Conservation (phyloP, 30 jellyfish, hydroid and myxozoan genomes). For the Pelagia noctiluca region DNA sequence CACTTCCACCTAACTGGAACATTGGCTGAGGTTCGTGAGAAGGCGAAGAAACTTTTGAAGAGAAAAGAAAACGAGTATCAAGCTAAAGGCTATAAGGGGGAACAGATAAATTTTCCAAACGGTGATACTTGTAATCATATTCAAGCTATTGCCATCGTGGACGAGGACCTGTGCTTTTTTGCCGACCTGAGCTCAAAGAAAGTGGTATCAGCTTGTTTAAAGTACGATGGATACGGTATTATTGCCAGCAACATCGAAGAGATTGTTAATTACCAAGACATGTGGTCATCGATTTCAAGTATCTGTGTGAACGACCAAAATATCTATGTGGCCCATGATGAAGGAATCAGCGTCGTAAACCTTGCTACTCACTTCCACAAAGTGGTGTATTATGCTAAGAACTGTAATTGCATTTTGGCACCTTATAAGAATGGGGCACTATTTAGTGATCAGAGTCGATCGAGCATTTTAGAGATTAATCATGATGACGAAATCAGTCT, state of each 20-base stretch:
- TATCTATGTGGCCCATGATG: conserved; percentile 21
- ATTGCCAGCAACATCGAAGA: conserved; percentile 18
- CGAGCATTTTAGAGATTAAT: conserved; percentile 50
- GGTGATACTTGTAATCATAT: conserved; percentile 7
- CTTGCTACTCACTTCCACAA: conserved; percentile 28
- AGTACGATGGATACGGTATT: conserved; percentile 26
- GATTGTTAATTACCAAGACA: conserved; percentile 19
- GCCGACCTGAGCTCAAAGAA: conserved; percentile 25
- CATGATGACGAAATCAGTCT: conserved; percentile 13
- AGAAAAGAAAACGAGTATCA: conserved; percentile 44
- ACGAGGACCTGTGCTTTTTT: conserved; percentile 17
- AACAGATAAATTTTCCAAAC: conserved; percentile 9
- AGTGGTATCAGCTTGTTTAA: conserved; percentile 5
- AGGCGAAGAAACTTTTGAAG: conserved; percentile 53
- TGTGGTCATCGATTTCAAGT: conserved; percentile 33
- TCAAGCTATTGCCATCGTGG: conserved; percentile 22
- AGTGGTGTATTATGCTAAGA: conserved; percentile 23
- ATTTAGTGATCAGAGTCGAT: conserved; percentile 49
- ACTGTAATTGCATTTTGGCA: conserved; percentile 6
- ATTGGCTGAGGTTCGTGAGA: conserved; percentile 60
- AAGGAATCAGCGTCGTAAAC: conserved; percentile 22
- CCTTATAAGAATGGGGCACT: conserved; percentile 22
- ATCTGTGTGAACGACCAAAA: conserved; percentile 16
- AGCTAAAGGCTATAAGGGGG: conserved; percentile 42
- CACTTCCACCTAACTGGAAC: conserved; percentile 52